Conservation (phyloP, 2,113 vertebrate species). For the Dinomys branickii region DNA sequence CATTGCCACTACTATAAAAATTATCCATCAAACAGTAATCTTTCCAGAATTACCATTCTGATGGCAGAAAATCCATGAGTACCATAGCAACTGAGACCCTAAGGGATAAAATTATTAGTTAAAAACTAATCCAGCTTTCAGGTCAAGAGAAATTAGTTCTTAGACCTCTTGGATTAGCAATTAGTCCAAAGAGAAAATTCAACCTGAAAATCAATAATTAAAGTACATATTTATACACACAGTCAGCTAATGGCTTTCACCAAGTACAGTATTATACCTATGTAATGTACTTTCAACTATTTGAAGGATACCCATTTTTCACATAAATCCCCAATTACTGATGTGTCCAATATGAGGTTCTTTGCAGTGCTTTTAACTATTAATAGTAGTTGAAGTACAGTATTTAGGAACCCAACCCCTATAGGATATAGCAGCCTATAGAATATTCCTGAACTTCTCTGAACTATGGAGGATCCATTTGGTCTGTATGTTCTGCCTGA, state of each 20-base stretch:
- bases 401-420: neutral
- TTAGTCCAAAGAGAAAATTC: conserved; percentile 2
- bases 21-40: conserved; percentile 48
- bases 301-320: neutral
- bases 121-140: conserved; percentile 59
- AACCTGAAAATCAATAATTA: conserved; percentile 38
- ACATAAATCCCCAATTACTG: neutral
- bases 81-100: conserved; percentile 18
- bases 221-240: neutral
- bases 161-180: neutral
- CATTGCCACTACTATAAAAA: conserved; percentile 57
- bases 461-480: neutral
- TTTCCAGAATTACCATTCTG: conserved; percentile 53
- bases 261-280: neutral
- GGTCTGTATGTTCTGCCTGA: neutral
- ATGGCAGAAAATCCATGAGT: conserved; percentile 72
- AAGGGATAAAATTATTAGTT: conserved; percentile 54
- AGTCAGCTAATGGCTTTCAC: neutral
- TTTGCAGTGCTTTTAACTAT: neutral
- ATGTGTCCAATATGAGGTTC: neutral
- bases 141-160: conserved; percentile 60
- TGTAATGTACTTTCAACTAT: neutral
- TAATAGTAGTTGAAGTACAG: neutral
- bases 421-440: neutral
- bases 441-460: neutral